These are phyloP conservation scores for Glyptemys insculpta DNA, from an alignment of 2,797 vertebrate species.

Conservation along the genomic window DNA sequence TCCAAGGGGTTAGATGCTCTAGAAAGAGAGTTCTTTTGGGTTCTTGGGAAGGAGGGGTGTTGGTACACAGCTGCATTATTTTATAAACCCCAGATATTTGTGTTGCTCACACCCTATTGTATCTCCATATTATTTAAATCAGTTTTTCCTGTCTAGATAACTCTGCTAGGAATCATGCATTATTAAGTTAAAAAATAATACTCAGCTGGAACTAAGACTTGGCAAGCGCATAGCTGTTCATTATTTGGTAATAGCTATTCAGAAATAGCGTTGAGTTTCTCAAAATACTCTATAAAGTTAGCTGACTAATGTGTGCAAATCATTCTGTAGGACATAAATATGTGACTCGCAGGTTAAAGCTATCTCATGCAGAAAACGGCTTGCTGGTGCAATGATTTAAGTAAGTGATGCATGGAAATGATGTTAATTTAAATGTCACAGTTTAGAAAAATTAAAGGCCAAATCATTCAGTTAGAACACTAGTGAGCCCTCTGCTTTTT, in stretches of 20 bases:
- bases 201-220: neutral
- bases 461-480: constrained; percentile 31
- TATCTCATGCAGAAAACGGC: neutral
- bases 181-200: neutral
- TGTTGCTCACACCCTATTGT: neutral
- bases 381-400: constrained; percentile 6
- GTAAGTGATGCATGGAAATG: constrained; percentile 7
- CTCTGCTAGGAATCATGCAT: neutral
- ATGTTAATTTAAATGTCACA: constrained; percentile 43
- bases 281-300: neutral
- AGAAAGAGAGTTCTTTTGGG: neutral
- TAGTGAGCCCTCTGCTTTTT: neutral
- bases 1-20: neutral
- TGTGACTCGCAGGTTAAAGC: neutral
- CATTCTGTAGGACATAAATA: neutral
- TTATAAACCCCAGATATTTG: neutral
- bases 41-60: neutral
- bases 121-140: neutral
- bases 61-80: neutral
- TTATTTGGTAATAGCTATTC: neutral
- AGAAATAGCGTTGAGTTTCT: neutral
- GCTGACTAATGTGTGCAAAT: neutral
- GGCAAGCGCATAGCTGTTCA: neutral
- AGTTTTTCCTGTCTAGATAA: neutral
- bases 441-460: constrained; percentile 33